A percentile compares a stretch with the other conserved stretches of the same genome.
These are phyloP conservation scores for Drosophila azteca DNA, from an alignment of 1,140 invertebrate genomes.

Conservation along the genomic window DNA sequence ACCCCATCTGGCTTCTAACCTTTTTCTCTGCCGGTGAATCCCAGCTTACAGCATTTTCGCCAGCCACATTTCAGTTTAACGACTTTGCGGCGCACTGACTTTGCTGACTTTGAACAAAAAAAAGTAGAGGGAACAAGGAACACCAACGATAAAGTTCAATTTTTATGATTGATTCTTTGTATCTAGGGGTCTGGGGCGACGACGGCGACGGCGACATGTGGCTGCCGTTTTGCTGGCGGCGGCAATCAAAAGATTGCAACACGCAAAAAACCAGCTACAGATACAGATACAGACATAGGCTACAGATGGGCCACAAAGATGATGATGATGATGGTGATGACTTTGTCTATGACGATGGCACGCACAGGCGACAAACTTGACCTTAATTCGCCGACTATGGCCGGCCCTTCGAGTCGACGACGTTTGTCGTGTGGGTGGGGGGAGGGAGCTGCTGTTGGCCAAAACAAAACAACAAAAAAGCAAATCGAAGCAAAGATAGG, in stretches of 20 bases:
- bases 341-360: constrained; percentile 42
- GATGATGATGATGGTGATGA: constrained; percentile 5
- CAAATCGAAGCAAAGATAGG: constrained; percentile 16
- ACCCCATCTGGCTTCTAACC: no score
- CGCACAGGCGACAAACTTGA: constrained; percentile 58
- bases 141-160: constrained; percentile 35
- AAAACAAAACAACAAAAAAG: constrained; percentile 20
- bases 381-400: constrained; percentile 54
- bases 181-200: background rate
- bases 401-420: constrained; percentile 23
- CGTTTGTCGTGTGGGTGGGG: no score
- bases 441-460: background rate
- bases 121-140: constrained; percentile 3
- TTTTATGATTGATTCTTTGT: constrained; percentile 46
- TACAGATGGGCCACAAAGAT: background rate
- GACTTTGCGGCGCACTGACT: constrained; percentile 15
- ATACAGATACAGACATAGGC: no score
- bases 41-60: background rate
- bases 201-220: constrained; percentile 34
- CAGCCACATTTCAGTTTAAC: constrained; percentile 7
- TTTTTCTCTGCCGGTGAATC: background rate
- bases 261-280: constrained; percentile 22
- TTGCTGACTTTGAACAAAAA: constrained; percentile 11
- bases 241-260: constrained; percentile 50
- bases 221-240: constrained; percentile 1